Conservation (phyloP, 2,113 vertebrate species). For the Heterotilapia buettikoferi region DNA sequence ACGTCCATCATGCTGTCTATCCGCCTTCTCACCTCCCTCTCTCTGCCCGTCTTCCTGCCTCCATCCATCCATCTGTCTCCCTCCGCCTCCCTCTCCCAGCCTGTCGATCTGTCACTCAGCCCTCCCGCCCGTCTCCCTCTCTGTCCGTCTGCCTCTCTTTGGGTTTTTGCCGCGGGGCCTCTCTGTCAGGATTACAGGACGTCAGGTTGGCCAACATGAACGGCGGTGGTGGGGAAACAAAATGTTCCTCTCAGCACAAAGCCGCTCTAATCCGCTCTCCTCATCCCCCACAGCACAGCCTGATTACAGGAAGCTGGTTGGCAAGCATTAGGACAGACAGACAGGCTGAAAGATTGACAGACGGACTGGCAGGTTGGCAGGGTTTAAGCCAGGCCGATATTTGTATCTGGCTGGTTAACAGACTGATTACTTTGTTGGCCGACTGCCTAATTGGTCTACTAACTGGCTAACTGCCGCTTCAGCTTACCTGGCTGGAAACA, state of each 20-base stretch:
- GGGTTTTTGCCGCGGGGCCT: not conserved
- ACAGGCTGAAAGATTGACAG: not conserved
- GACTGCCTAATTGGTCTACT: not conserved
- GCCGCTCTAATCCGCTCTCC: constrained; percentile 59
- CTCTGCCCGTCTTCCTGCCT: not conserved
- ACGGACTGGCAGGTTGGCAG: not conserved
- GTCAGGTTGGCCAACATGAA: constrained; percentile 68
- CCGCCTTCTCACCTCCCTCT: not conserved
- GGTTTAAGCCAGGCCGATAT: not conserved
- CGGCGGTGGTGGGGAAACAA: constrained; percentile 63
- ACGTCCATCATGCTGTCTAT: constrained; percentile 12
- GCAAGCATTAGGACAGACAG: not conserved
- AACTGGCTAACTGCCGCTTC: not conserved
- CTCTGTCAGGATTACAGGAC: constrained; percentile 53
- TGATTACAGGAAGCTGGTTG: constrained; percentile 50
- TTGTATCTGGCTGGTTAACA: not conserved
- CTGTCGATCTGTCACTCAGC: not conserved
- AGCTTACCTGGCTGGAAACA: not conserved
- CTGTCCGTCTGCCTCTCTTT: not conserved
- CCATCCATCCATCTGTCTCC: not conserved
- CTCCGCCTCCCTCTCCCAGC: not conserved
- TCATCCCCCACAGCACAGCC: constrained; percentile 41
- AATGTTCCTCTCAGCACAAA: constrained; percentile 67
- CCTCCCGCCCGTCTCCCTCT: not conserved
- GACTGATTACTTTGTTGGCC: not conserved